Evolutionary conservation across 2,797 vertebrate genomes (phyloP).

Genomic region (Siniperca undulata): DNA sequence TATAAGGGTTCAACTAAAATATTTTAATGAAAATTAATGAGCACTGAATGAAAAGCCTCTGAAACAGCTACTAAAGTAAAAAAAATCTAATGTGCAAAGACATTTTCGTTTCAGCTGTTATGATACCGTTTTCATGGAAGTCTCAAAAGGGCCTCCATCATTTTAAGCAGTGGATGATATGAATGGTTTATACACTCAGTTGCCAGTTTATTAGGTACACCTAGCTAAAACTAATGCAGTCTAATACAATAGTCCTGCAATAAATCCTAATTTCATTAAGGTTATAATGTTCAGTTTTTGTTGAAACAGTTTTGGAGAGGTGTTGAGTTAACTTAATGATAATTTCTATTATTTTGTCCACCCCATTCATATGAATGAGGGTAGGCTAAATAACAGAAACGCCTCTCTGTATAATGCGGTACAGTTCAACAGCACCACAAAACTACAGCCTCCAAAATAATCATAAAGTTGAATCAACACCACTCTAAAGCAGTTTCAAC

Average conservation of each 20-base stretch:
- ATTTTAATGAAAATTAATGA: not conserved
- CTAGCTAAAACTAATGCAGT: no score
- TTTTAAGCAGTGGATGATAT: not conserved
- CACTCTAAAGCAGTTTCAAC: not conserved
- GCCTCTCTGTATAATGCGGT: no score
- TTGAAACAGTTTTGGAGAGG: no score
- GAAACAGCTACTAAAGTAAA: not conserved
- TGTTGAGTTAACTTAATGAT: no score
- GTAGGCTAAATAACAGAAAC: not conserved
- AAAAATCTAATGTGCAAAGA: conserved; percentile 1
- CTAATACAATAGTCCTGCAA: no score
- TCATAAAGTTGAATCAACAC: no score
- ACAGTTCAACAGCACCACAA: no score
- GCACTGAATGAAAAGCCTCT: conserved; percentile 1
- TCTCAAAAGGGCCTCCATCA: not conserved
- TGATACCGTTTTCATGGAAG: not conserved
- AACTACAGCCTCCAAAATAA: no score
- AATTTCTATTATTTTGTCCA: not conserved
- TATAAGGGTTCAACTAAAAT: not conserved
- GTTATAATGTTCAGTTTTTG: not conserved
- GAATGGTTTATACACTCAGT: not conserved
- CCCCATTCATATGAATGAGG: not conserved
- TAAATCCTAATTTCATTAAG: no score
- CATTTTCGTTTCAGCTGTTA: not conserved
- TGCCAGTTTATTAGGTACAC: not conserved